These are phyloP conservation scores for Cotesia congregata DNA, from an alignment of 2,888 invertebrate species.

Conservation along the genomic window DNA sequence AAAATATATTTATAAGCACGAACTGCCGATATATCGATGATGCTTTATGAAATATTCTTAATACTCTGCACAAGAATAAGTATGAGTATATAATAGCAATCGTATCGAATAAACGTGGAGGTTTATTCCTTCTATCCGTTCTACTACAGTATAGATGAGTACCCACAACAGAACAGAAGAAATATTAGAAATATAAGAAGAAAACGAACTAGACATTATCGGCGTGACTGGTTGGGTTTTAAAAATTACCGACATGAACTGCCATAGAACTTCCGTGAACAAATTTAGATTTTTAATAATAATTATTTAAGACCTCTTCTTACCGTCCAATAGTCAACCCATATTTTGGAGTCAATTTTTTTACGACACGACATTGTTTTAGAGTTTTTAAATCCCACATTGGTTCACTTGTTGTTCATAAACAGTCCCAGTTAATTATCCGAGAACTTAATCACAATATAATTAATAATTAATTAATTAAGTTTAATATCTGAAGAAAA, in stretches of 20 bases:
- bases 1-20: conserved; percentile 28
- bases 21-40: conserved; percentile 21
- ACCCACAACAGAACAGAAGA: not conserved
- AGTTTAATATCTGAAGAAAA: no score
- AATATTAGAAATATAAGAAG: conserved; percentile 7
- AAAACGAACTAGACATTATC: conserved; percentile 34
- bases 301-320: conserved; percentile 44
- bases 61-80: not conserved
- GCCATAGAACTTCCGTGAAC: conserved; percentile 14
- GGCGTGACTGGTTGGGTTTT: conserved; percentile 40
- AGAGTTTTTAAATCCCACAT: not conserved
- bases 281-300: not conserved
- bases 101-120: no score
- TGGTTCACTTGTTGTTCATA: conserved; percentile 6
- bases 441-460: no score
- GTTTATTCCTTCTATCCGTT: no score
- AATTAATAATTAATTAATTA: no score
- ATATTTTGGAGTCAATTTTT: conserved; percentile 63
- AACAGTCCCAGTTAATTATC: not conserved
- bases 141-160: not conserved
- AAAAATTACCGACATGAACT: conserved; percentile 30
- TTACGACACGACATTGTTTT: conserved; percentile 60
- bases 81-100: no score
- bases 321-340: conserved; percentile 60
- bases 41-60: not conserved